Evolutionary conservation across 1,140 invertebrate genomes (phyloP).

Genomic region (Ladona fulva): DNA sequence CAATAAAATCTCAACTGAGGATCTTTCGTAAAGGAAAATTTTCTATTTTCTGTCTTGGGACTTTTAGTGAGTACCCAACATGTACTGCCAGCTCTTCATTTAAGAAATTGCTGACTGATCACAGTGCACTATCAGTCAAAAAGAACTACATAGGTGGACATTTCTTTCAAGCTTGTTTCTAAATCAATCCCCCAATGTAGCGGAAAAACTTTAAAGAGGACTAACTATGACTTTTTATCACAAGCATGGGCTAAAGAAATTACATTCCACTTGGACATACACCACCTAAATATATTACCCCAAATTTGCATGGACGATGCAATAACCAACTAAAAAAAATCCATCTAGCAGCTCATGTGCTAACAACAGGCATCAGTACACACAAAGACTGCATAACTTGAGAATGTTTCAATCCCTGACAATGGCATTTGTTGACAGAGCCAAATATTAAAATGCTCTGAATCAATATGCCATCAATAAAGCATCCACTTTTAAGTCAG

Average conservation of each 20-base stretch:
- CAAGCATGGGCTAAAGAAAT: background rate
- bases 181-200: background rate
- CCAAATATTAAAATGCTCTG: no score
- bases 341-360: no score
- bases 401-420: no score
- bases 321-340: no score
- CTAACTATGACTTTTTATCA: background rate
- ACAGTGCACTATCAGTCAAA: slow-evolving; percentile 5
- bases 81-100: slow-evolving; percentile 8
- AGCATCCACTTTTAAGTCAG: no score
- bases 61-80: background rate
- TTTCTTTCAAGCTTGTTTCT: background rate
- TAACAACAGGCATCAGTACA: no score
- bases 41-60: background rate
- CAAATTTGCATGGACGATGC: no score
- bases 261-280: background rate
- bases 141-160: background rate
- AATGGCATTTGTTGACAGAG: no score
- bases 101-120: slow-evolving; percentile 9
- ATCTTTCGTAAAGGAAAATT: background rate
- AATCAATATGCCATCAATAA: no score
- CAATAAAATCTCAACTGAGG: background rate
- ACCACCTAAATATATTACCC: background rate
- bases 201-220: background rate
- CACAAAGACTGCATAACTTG: no score